These are phyloP conservation scores for Drosophila chauvacae DNA, from an alignment of 1,140 invertebrate species.

Conservation along the genomic window DNA sequence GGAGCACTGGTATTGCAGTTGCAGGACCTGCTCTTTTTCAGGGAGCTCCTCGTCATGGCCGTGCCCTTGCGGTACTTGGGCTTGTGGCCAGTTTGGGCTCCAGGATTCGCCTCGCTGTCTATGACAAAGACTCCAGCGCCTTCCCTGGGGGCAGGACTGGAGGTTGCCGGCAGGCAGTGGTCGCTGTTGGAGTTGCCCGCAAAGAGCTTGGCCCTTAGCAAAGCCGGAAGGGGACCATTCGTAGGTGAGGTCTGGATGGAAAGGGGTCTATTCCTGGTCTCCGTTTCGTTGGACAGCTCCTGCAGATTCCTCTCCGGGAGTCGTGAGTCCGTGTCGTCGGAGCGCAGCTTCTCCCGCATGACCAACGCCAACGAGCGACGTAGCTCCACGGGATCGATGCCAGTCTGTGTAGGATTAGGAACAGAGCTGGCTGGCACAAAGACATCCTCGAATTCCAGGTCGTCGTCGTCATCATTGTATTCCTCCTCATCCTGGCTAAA, in stretches of 20 bases:
- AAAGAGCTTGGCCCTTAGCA: conserved; percentile 52
- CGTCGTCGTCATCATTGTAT: conserved; percentile 50
- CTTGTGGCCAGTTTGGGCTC: conserved; percentile 57
- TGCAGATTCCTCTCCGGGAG: conserved; percentile 11
- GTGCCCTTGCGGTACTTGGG: conserved; percentile 76
- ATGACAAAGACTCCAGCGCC: conserved; percentile 66
- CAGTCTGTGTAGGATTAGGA: conserved; percentile 21
- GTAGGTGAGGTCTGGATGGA: conserved; percentile 65
- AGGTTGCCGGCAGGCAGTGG: conserved; percentile 51
- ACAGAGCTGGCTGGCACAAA: conserved; percentile 57
- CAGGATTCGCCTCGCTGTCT: conserved; percentile 60
- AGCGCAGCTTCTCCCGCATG: conserved; percentile 77
- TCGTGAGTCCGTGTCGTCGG: conserved; percentile 67
- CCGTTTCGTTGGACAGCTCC: neutral
- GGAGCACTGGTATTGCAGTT: conserved; percentile 55
- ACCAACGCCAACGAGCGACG: conserved; percentile 64
- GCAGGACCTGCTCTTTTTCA: conserved; percentile 71
- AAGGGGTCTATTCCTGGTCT: conserved; percentile 33
- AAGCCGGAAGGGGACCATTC: conserved; percentile 54
- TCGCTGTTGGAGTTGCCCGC: conserved; percentile 53
- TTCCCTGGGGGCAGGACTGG: conserved; percentile 4
- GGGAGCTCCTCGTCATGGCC: conserved; percentile 47
- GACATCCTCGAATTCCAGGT: conserved; percentile 79
- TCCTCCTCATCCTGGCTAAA: conserved; percentile 63
- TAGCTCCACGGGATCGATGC: conserved; percentile 62